Percentiles rank a stretch among this genome's conserved stretches.
These are phyloP conservation scores for Trisateles emortualis DNA, from an alignment of 2,888 invertebrate species.

Conservation along the genomic window DNA sequence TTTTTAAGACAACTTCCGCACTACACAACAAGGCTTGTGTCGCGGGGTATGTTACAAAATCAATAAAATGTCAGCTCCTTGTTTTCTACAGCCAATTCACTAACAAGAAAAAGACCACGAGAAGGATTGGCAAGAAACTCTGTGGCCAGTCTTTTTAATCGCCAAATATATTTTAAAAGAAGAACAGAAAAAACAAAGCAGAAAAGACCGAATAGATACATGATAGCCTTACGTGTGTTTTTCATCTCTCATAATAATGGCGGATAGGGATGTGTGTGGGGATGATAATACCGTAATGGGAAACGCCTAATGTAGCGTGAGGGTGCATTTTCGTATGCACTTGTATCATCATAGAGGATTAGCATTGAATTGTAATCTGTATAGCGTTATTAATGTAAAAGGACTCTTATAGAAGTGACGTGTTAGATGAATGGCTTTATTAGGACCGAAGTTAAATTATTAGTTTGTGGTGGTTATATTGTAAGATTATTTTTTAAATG, in stretches of 20 bases:
- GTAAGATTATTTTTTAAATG: too few relatives aligned
- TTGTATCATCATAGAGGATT: constrained; percentile 47
- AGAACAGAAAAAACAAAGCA: neutral
- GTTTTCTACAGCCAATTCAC: too few relatives aligned
- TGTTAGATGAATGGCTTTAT: constrained; percentile 3
- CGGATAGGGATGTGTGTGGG: constrained; percentile 48
- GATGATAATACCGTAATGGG: constrained; percentile 62
- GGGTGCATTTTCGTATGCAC: constrained; percentile 70
- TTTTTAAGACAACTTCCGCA: too few relatives aligned
- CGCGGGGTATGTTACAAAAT: too few relatives aligned
- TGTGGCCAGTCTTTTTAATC: too few relatives aligned
- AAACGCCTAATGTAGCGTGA: constrained; percentile 65
- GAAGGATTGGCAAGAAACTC: too few relatives aligned
- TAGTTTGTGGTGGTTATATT: too few relatives aligned
- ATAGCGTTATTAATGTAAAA: neutral
- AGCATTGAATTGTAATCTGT: constrained; percentile 15
- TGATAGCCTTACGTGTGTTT: constrained; percentile 47
- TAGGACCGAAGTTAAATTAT: neutral
- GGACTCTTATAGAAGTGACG: neutral
- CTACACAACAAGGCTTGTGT: too few relatives aligned
- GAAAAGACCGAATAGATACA: neutral
- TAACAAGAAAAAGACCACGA: too few relatives aligned
- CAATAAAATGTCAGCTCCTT: too few relatives aligned
- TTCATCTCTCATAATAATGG: constrained; percentile 46
- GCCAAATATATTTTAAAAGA: too few relatives aligned